Base-by-base conservation (phyloP, 2,888 invertebrate genomes). In the Epistrophe grossulariae region DNA sequence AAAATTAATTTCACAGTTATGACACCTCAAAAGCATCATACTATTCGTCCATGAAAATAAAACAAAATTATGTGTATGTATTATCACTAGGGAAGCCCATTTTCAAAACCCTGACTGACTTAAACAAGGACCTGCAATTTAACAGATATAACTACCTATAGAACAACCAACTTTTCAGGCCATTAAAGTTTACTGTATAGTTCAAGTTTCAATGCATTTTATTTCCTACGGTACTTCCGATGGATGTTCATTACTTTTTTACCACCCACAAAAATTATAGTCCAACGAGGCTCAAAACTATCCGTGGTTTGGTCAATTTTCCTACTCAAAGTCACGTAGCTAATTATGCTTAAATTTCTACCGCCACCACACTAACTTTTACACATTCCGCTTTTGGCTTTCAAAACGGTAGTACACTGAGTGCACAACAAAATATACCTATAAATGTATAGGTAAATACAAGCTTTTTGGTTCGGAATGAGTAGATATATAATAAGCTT, bases 291-390 rank as follows among this genome's bases (percentile, higher is more conserved):
- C 45, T 45, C n/a, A 48, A 48, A 17, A 48, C 10, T 48, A 17
- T 48, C 17, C 17, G 48, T 48, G 17, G 48, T 48, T 48, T 48
- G 48, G 48, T 17, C 48, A 48, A 48, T 48, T 48, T 17, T n/a
- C 17, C 17, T 48, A 10, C 10, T 17, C n/a, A 7, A 4, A 55
- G 60, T 60, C 60, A 24, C 60, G 60, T 13, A 60, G 15, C 40
- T 48, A 64, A 64, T 45, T 64, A 64, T n/a, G 45, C 31, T 45
- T 64, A 45, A 64, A 64, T 64, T 64, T 64, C 64, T 45, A 24
- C 45, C 64, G 43, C 38, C 40, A 24, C 9, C 24, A 1, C 0
- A 62, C 7, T 43, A 45, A 45, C 43, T 64, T n/a, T n/a, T 45
- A 13, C 48, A 17, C 17, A 45, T 45, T 10, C 45, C 7, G 8